These are phyloP conservation scores for Malurus splendens DNA, from an alignment of 2,797 vertebrate species.

Conservation along the genomic window DNA sequence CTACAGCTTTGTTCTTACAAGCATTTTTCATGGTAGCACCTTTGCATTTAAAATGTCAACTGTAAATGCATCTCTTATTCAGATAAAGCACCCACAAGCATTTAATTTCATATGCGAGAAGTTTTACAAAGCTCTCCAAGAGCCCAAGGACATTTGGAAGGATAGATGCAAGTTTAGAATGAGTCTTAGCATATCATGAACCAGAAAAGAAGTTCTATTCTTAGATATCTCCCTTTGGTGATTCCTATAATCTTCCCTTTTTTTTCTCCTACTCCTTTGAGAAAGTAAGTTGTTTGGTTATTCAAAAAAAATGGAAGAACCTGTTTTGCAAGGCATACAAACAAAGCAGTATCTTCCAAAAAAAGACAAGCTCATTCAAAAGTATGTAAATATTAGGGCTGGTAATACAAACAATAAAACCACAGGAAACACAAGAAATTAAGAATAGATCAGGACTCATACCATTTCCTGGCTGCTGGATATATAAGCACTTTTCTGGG, in stretches of 20 bases:
- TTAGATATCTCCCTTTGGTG: slow-evolving; percentile 47
- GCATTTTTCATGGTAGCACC: slow-evolving; percentile 11
- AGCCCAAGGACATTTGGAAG: slow-evolving; percentile 44
- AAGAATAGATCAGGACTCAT: slow-evolving; percentile 40
- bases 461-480: slow-evolving; percentile 32
- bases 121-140: slow-evolving; percentile 30
- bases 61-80: slow-evolving; percentile 6
- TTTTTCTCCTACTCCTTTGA: slow-evolving; percentile 6
- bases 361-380: slow-evolving; percentile 52
- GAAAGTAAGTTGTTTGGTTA: slow-evolving; percentile 34
- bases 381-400: slow-evolving; percentile 53
- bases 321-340: slow-evolving; percentile 39
- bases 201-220: slow-evolving; percentile 41
- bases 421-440: slow-evolving; percentile 57
- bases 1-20: neutral
- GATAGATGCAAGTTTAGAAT: neutral
- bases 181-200: slow-evolving; percentile 28
- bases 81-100: slow-evolving; percentile 1
- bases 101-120: slow-evolving; percentile 8
- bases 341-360: slow-evolving; percentile 48
- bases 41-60: slow-evolving; percentile 32
- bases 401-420: slow-evolving; percentile 56
- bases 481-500: neutral
- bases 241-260: slow-evolving; percentile 7
- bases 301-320: slow-evolving; percentile 18